phyloP scores from a whole-genome alignment of 1,140 invertebrate genomes.

The Aphelinus certus region DNA sequence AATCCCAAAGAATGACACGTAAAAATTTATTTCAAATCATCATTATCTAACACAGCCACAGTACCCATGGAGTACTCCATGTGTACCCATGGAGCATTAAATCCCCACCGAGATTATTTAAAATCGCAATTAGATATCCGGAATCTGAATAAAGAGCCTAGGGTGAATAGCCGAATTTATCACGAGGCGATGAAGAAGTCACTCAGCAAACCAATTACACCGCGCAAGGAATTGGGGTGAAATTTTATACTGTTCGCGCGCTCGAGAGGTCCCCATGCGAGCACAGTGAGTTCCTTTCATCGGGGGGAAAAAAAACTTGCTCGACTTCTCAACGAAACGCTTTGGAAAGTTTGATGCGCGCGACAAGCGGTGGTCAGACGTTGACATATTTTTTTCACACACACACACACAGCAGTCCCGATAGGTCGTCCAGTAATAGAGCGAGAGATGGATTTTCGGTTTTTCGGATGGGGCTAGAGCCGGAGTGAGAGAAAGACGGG shows the following conservation, averaged over 20 bases:
- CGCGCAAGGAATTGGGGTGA: neutral
- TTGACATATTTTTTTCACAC: conserved; percentile 28
- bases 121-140: no score
- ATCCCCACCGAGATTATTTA: no score
- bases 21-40: no score
- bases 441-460: conserved; percentile 22
- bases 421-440: neutral
- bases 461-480: conserved; percentile 28
- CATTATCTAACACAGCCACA: no score
- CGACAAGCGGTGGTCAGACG: conserved; percentile 17
- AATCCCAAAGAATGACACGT: no score
- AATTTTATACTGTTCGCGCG: conserved; percentile 5
- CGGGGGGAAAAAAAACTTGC: neutral
- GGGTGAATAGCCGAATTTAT: no score
- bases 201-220: neutral
- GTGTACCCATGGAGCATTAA: no score
- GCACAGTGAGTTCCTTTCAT: conserved; percentile 30
- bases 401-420: neutral
- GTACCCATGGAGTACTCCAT: no score
- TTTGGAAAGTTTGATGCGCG: conserved; percentile 26
- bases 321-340: conserved; percentile 6
- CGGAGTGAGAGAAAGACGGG: conserved; percentile 30
- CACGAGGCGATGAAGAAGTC: no score
- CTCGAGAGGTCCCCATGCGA: neutral
- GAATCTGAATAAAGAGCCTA: no score